These are phyloP conservation scores for Gymnogyps californianus DNA, from an alignment of 2,113 vertebrate species.

Conservation along the genomic window DNA sequence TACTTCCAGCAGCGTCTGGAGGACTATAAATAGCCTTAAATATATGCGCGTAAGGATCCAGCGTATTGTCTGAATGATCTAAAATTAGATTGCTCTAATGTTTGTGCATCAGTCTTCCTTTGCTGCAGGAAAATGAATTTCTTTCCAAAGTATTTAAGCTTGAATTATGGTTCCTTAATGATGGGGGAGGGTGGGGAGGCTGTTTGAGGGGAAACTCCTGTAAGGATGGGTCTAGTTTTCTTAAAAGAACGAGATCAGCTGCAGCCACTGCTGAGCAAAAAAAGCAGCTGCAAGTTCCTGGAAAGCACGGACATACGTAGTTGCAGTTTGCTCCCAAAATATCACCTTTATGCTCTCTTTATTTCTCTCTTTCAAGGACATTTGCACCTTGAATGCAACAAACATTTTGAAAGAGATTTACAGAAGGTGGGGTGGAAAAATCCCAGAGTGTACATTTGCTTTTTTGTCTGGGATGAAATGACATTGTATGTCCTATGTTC, in stretches of 20 bases:
- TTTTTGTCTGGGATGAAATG: not conserved
- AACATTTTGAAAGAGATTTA: not conserved
- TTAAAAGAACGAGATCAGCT: not conserved
- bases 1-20: constrained; percentile 13
- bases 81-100: constrained; percentile 52
- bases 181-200: not conserved
- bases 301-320: not conserved
- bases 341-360: not conserved
- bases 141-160: constrained; percentile 29
- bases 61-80: constrained; percentile 45
- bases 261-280: not conserved
- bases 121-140: constrained; percentile 25
- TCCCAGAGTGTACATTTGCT: not conserved
- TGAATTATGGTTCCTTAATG: constrained; percentile 12
- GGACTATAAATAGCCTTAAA: constrained; percentile 36
- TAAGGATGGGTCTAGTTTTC: not conserved
- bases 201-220: not conserved
- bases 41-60: constrained; percentile 3
- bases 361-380: not conserved
- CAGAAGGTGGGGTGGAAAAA: not conserved
- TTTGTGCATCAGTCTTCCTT: constrained; percentile 32
- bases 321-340: not conserved
- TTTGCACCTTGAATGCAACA: not conserved
- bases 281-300: not conserved
- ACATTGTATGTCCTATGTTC: not conserved